phyloP scores from a whole-genome alignment of 2,888 invertebrate genomes.

The Panorpa germanica region DNA sequence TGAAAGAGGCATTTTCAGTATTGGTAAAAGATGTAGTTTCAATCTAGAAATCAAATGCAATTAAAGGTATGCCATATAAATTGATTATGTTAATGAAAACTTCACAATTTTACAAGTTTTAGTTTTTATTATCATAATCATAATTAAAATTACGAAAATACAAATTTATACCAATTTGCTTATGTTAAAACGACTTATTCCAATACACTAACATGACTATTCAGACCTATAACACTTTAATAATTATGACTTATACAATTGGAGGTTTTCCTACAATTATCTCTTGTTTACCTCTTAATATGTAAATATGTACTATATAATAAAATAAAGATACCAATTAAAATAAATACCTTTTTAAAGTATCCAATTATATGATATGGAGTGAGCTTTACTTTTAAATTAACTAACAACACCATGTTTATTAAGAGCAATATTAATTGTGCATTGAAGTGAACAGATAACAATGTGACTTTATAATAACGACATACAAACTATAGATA shows the following conservation, averaged over 20 bases:
- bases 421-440: neutral
- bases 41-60: too few species aligned
- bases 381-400: constrained; percentile 35
- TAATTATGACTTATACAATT: neutral
- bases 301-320: constrained; percentile 1
- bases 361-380: constrained; percentile 35
- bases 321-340: neutral
- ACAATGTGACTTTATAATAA: neutral
- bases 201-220: neutral
- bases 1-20: too few species aligned
- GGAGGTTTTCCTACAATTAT: neutral
- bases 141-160: too few species aligned
- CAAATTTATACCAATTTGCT: too few species aligned
- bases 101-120: too few species aligned
- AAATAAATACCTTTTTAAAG: constrained; percentile 33
- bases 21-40: too few species aligned
- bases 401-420: constrained; percentile 36
- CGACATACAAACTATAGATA: neutral
- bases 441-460: neutral
- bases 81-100: too few species aligned
- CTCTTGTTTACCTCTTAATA: neutral
- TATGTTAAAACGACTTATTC: too few species aligned
- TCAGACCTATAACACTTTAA: neutral
- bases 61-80: too few species aligned
- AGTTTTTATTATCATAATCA: too few species aligned